These are phyloP conservation scores for Zoanthus gigantus DNA, from an alignment of 92 coral and sea anemone genomes.

Conservation along the genomic window DNA sequence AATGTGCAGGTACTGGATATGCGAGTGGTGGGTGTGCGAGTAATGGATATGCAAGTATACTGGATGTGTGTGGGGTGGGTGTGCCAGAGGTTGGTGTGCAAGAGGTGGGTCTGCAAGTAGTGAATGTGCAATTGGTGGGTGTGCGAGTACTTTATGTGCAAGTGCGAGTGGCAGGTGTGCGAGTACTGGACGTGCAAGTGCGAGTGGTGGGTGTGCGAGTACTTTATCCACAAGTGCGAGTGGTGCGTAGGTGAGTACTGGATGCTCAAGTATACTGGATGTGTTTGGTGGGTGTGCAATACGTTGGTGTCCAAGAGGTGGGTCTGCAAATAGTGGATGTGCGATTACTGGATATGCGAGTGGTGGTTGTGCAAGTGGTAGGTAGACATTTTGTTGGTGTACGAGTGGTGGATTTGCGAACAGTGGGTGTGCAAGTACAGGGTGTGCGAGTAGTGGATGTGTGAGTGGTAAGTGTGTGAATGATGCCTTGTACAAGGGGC, in stretches of 20 bases:
- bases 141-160: background rate
- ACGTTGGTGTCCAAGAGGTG: background rate
- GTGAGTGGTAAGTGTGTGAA: no score
- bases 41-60: background rate
- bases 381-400: background rate
- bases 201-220: background rate
- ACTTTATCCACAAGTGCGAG: no score
- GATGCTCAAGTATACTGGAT: background rate
- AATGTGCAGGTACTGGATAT: background rate
- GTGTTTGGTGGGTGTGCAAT: background rate
- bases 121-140: background rate
- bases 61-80: background rate
- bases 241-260: no score
- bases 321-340: background rate
- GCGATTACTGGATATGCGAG: background rate
- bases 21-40: background rate
- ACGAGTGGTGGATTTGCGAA: no score
- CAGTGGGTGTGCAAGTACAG: no score
- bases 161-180: background rate
- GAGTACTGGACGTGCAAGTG: background rate
- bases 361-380: background rate
- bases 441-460: no score
- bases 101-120: background rate
- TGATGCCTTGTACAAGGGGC: no score
- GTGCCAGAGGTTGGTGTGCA: background rate